Evolutionary conservation across 2,113 vertebrate species (phyloP).

Genomic region (Eclectus roratus): DNA sequence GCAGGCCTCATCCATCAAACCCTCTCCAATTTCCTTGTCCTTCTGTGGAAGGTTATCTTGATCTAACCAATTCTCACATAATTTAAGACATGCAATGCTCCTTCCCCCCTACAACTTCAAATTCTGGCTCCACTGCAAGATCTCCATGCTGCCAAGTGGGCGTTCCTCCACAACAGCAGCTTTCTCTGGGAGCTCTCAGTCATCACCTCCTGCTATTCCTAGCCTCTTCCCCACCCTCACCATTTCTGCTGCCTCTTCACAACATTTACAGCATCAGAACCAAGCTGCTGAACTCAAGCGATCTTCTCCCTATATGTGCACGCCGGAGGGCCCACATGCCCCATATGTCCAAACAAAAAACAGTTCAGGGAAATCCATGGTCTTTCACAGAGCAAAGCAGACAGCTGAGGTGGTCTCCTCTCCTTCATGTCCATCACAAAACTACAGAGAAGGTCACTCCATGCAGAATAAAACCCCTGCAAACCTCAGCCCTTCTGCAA

Average conservation of each 20-base stretch:
- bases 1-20: neutral
- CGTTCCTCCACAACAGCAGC: neutral
- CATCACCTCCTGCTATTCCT: neutral
- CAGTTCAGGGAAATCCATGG: neutral
- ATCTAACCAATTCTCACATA: neutral
- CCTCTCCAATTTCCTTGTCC: neutral
- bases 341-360: neutral
- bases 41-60: neutral
- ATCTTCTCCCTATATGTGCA: neutral
- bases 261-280: neutral
- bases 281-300: fast-evolving
- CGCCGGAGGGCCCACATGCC: too few relatives aligned
- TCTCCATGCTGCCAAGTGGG: neutral
- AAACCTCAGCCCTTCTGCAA: neutral
- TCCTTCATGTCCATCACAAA: neutral
- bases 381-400: neutral
- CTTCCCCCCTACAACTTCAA: neutral
- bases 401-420: fast-evolving
- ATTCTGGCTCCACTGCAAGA: neutral
- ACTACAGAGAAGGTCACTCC: neutral
- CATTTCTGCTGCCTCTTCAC: neutral
- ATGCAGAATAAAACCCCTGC: neutral
- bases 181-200: neutral
- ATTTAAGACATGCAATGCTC: neutral
- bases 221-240: neutral